phyloP scores from a whole-genome alignment of 2,113 vertebrate species.

The Channa maculata region DNA sequence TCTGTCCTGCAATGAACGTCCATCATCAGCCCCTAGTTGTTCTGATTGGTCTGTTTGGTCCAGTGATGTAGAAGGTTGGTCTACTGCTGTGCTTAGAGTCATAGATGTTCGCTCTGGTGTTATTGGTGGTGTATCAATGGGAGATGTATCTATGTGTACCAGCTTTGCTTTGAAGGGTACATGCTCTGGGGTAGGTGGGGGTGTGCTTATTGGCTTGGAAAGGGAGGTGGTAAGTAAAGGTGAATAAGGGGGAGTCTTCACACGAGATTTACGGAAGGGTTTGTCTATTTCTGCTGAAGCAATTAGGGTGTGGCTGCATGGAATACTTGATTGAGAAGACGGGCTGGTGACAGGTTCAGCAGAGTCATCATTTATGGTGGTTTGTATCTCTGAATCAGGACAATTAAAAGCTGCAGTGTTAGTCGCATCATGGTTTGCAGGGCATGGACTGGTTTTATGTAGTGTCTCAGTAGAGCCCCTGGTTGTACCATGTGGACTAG shows the following conservation, averaged over 20 bases:
- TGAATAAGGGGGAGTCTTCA: conserved; percentile 49
- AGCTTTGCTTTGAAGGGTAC: conserved; percentile 49
- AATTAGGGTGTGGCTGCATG: conserved; percentile 31
- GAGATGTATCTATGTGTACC: conserved; percentile 47
- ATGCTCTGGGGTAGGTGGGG: conserved; percentile 52
- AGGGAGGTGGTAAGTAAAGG: conserved; percentile 30
- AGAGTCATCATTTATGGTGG: conserved; percentile 16
- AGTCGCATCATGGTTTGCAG: background rate
- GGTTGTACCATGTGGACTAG: background rate
- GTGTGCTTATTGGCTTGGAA: conserved; percentile 18
- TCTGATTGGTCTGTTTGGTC: conserved; percentile 44
- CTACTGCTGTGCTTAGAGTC: conserved; percentile 19
- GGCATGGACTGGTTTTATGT: conserved; percentile 6
- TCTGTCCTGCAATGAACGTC: conserved; percentile 15
- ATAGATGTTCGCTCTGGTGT: conserved; percentile 3
- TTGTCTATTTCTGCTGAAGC: conserved; percentile 64
- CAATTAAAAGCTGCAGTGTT: background rate
- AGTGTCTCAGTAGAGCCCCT: background rate
- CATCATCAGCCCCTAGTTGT: background rate
- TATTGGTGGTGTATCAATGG: conserved; percentile 35
- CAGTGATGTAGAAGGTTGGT: conserved; percentile 60
- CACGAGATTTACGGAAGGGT: conserved; percentile 38
- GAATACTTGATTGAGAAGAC: conserved; percentile 46
- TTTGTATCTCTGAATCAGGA: conserved; percentile 29
- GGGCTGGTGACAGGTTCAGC: conserved; percentile 30